Evolutionary conservation across 2,797 vertebrate genomes (phyloP).

Genomic region (Columba guinea): DNA sequence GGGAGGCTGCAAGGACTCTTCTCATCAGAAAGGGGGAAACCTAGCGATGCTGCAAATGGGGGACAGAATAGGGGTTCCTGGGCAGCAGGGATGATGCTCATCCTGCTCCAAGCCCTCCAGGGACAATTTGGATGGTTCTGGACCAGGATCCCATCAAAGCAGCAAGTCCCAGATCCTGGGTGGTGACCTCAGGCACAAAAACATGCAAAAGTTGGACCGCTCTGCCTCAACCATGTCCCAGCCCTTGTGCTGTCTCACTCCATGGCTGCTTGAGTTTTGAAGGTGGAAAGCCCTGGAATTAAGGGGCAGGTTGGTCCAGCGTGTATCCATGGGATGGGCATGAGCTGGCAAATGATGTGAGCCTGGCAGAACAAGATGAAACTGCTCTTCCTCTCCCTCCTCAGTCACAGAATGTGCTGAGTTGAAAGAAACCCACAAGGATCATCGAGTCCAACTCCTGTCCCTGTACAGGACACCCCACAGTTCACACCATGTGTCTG

Average conservation of each 20-base stretch:
- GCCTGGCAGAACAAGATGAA: neutral
- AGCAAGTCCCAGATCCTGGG: neutral
- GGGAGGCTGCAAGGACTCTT: neutral
- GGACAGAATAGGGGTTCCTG: neutral
- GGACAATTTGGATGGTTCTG: neutral
- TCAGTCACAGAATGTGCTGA: neutral
- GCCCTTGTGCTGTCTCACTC: neutral
- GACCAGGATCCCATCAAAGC: neutral
- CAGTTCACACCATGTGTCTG: no score
- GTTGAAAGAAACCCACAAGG: no score
- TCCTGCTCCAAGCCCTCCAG: neutral
- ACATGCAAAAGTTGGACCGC: neutral
- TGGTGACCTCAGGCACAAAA: neutral
- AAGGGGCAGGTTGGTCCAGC: neutral
- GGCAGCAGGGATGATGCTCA: neutral
- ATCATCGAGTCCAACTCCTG: no score
- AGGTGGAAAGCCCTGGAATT: neutral
- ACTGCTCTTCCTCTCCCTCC: neutral
- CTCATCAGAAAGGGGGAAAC: neutral
- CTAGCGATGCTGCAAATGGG: neutral
- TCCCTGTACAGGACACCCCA: no score
- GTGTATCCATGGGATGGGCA: neutral
- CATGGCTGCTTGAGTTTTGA: neutral
- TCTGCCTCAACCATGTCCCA: fast-evolving
- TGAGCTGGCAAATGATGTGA: neutral